phyloP scores from a whole-genome alignment of 2,888 invertebrate genomes.

The Galerucella nymphaeae region DNA sequence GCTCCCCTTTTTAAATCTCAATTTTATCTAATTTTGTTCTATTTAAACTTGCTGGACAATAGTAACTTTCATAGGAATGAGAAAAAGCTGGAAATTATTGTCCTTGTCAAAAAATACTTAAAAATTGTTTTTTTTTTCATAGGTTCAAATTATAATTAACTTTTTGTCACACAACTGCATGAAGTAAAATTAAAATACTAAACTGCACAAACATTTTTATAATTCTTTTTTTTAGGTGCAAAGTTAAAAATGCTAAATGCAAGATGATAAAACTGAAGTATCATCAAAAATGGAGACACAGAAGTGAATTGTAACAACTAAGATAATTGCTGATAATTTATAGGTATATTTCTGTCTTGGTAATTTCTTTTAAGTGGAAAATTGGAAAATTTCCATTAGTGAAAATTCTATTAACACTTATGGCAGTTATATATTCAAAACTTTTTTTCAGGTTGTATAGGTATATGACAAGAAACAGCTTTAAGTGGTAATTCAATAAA shows the following conservation, averaged over 20 bases:
- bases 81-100: too few relatives aligned
- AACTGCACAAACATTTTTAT: too few relatives aligned
- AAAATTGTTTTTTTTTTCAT: too few relatives aligned
- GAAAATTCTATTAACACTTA: background rate
- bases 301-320: background rate
- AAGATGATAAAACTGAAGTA: conserved; percentile 14
- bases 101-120: too few relatives aligned
- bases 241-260: background rate
- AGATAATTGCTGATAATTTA: background rate
- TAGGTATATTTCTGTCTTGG: background rate
- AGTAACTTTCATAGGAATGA: too few relatives aligned
- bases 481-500: conserved; percentile 7
- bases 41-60: too few relatives aligned
- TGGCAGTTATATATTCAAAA: background rate
- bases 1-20: too few relatives aligned
- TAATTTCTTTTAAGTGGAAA: too few relatives aligned
- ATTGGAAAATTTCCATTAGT: background rate
- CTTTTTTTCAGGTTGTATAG: conserved; percentile 7
- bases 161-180: too few relatives aligned
- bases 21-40: too few relatives aligned
- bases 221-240: background rate
- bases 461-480: conserved; percentile 5
- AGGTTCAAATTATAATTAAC: too few relatives aligned
- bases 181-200: too few relatives aligned
- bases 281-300: conserved; percentile 8